Base-by-base conservation (phyloP, 2,888 invertebrate genomes). In the Plutella xylostella region DNA sequence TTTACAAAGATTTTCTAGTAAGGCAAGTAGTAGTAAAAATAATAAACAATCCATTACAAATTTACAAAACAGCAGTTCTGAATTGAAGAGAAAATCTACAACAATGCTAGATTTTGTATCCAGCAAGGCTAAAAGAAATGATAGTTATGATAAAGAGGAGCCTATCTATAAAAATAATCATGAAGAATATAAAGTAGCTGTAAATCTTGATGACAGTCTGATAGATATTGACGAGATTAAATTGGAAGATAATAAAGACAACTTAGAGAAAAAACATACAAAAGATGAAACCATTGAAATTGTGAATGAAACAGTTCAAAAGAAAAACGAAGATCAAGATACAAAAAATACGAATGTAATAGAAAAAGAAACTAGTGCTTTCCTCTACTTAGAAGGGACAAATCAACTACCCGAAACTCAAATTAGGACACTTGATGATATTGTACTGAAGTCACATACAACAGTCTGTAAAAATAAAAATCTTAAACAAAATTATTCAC, bases 21-120 rank as follows among this genome's bases (percentile, higher is more conserved):
- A 72, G 55, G 47, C 52, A 14, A 59, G 56, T 43, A 45, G 42
- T n/a, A 25, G 42, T 38, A 28, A 54, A 53, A 42, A 35, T 43
- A 18, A 51, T 54, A 31, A 37, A 48, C 7, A 42, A 43, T 45
- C n/a, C n/a, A n/a, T n/a, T 52, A 48, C 41, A 55, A 60, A 33
- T 48, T 53, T 43, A 47, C 52, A 33, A 55, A 55, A 34, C n/a
- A 61, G 61, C 49, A 55, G 49, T n/a, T 51, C 52, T 31, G 79
- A 80, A 52, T 71, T 77, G 50, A 77, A 85, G 55, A 61, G 86
- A 33, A 72, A 77, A 55, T 80, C 79, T 39, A 73, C 72, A 48
- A 74, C 74, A 56, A 69, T 73, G 54, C 56, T 78, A 48, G 65
- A 79, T 53, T 72, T 60, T 58, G 56, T 74, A 37, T 63, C 71